phyloP scores from a whole-genome alignment of 2,888 invertebrate genomes.

The Pegoplata infirma region DNA sequence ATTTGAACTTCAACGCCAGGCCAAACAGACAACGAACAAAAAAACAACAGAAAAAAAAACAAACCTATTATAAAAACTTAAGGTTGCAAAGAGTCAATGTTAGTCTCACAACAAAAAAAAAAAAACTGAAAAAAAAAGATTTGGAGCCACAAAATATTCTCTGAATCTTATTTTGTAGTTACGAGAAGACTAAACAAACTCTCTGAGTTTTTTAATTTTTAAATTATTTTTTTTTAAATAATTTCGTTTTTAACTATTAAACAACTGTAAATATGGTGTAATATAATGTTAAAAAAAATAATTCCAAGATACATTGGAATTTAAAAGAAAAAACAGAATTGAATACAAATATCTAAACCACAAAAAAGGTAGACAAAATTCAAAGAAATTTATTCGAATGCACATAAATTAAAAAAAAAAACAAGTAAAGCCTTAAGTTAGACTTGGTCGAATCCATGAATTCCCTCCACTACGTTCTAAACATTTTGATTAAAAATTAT shows the following conservation, averaged over 20 bases:
- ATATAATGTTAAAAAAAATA: not conserved
- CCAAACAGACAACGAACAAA: too few species aligned
- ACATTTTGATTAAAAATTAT: too few species aligned
- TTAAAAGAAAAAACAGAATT: not conserved
- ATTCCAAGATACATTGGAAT: not conserved
- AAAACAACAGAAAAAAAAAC: slow-evolving; percentile 5
- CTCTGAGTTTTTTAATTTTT: slow-evolving; percentile 11
- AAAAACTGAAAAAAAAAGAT: too few species aligned
- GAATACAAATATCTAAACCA: not conserved
- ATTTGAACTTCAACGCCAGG: slow-evolving; percentile 55
- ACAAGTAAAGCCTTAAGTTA: not conserved
- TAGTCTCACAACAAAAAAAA: slow-evolving; percentile 33
- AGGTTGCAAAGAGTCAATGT: slow-evolving; percentile 52
- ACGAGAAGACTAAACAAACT: not conserved
- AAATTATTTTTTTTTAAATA: not conserved
- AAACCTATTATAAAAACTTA: slow-evolving; percentile 17
- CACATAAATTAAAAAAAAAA: slow-evolving; percentile 15
- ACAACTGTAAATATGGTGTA: slow-evolving; percentile 33
- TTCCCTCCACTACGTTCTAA: too few species aligned
- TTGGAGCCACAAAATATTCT: not conserved
- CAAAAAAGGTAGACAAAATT: slow-evolving; percentile 47
- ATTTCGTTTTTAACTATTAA: not conserved
- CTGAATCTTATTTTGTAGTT: not conserved
- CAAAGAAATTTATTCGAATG: slow-evolving; percentile 43
- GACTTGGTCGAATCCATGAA: too few species aligned